Conservation (phyloP, 2,888 invertebrate species). For the Erebia palarica region DNA sequence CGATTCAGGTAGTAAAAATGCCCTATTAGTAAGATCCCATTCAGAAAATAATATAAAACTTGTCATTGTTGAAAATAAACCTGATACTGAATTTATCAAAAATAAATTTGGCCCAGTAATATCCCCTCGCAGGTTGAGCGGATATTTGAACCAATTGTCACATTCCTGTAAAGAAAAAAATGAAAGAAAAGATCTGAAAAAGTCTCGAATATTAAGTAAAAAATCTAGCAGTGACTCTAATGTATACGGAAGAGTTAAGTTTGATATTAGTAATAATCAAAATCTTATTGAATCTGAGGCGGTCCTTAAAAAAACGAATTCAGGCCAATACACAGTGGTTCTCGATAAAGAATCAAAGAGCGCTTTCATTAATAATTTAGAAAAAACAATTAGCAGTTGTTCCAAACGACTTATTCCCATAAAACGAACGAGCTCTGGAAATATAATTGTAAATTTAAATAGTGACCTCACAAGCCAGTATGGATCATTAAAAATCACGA, state of each 20-base stretch:
- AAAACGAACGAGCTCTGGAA: constrained; percentile 50
- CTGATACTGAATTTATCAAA: constrained; percentile 17
- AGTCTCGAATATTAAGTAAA: constrained; percentile 33
- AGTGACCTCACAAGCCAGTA: constrained; percentile 43
- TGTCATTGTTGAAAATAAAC: constrained; percentile 40
- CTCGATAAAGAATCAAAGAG: constrained; percentile 58
- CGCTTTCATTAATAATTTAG: constrained; percentile 54
- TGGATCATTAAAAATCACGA: constrained; percentile 57
- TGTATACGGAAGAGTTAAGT: constrained; percentile 47
- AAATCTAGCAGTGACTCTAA: constrained; percentile 55
- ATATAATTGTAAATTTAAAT: constrained; percentile 53
- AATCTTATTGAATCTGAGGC: constrained; percentile 43
- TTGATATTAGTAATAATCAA: constrained; percentile 44
- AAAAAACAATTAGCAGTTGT: constrained; percentile 49
- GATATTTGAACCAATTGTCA: constrained; percentile 44
- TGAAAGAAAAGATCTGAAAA: constrained; percentile 30
- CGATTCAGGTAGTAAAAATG: constrained; percentile 44
- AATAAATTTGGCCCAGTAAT: constrained; percentile 30
- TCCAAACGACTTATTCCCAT: constrained; percentile 51
- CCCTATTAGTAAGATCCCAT: constrained; percentile 46
- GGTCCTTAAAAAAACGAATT: constrained; percentile 49
- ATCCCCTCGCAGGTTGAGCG: constrained; percentile 44
- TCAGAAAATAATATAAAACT: constrained; percentile 60
- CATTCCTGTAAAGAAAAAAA: constrained; percentile 32
- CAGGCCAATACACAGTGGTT: constrained; percentile 55